Conservation (phyloP, 2,113 vertebrate species). For the Gymnorhina tibicen region DNA sequence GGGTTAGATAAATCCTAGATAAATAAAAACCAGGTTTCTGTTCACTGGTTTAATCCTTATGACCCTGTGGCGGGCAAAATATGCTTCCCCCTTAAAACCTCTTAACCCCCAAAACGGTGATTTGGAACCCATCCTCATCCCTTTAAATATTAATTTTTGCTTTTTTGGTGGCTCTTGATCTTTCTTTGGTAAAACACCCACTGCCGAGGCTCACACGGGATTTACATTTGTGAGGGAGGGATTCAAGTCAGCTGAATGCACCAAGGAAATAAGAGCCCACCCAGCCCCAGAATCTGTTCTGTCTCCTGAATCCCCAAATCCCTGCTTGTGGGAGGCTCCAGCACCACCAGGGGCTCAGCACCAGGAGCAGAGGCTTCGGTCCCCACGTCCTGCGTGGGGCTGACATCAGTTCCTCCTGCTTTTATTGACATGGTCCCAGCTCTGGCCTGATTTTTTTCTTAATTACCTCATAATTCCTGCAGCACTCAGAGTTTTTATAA, state of each 20-base stretch:
- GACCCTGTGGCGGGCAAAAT: neutral
- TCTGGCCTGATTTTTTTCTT: neutral
- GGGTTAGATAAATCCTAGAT: neutral
- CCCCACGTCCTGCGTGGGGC: neutral
- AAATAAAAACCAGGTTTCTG: neutral
- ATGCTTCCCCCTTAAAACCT: neutral
- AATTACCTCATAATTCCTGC: constrained; percentile 54
- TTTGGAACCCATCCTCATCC: neutral
- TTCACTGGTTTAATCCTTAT: neutral
- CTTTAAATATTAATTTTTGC: neutral
- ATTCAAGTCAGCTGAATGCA: neutral
- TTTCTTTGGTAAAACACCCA: neutral
- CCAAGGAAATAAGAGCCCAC: neutral
- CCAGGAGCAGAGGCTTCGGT: neutral
- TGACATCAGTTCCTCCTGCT: constrained; percentile 10
- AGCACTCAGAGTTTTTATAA: constrained; percentile 40
- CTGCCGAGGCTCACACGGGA: rapidly evolving
- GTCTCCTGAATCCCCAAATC: neutral
- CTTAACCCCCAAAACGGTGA: neutral
- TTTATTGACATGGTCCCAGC: neutral
- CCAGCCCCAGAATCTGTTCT: neutral
- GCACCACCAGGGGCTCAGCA: neutral
- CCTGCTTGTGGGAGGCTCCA: neutral
- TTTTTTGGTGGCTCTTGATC: neutral
- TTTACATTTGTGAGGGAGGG: neutral